A percentile compares a stretch with the other conserved stretches of the same genome.
Conservation (phyloP, 2,888 invertebrate genomes). For the Malachius bipustulatus region DNA sequence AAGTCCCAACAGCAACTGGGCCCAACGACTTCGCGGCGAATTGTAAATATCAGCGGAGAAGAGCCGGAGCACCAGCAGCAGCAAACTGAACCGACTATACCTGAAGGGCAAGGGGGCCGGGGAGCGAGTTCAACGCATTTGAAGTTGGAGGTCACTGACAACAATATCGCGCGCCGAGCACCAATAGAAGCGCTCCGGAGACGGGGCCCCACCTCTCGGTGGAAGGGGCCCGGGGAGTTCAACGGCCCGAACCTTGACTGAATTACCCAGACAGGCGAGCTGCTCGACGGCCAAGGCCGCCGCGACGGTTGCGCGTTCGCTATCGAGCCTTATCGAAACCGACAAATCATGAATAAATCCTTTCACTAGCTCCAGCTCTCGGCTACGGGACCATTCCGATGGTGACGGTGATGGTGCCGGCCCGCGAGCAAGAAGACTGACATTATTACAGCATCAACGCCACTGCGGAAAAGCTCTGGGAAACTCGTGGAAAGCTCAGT, state of each 20-base stretch:
- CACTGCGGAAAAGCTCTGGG: no score
- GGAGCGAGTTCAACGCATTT: constrained; percentile 62
- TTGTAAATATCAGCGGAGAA: constrained; percentile 37
- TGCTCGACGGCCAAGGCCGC: constrained; percentile 36
- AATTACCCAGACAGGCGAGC: constrained; percentile 56
- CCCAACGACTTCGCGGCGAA: constrained; percentile 32
- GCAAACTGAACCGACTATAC: no score
- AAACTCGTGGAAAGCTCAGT: no score
- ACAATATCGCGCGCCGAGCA: constrained; percentile 44
- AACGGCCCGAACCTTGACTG: constrained; percentile 80
- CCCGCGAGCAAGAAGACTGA: no score
- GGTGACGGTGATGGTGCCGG: no score
- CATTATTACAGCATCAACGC: no score
- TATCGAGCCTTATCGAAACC: constrained; percentile 25
- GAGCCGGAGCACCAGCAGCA: no score
- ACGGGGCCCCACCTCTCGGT: constrained; percentile 28
- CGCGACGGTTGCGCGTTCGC: constrained; percentile 12
- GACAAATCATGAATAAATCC: constrained; percentile 26
- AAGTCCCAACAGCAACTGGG: constrained; percentile 38
- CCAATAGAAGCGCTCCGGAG: constrained; percentile 38
- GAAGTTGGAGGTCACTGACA: constrained; percentile 79
- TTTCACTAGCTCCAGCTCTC: constrained; percentile 32
- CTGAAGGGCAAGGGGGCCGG: constrained; percentile 41
- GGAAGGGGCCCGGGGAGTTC: constrained; percentile 45
- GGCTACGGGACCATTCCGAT: no score